Base-by-base conservation (phyloP, 37 sponge, comb jelly and placozoan species). In the Trichoplax adhaerens region DNA sequence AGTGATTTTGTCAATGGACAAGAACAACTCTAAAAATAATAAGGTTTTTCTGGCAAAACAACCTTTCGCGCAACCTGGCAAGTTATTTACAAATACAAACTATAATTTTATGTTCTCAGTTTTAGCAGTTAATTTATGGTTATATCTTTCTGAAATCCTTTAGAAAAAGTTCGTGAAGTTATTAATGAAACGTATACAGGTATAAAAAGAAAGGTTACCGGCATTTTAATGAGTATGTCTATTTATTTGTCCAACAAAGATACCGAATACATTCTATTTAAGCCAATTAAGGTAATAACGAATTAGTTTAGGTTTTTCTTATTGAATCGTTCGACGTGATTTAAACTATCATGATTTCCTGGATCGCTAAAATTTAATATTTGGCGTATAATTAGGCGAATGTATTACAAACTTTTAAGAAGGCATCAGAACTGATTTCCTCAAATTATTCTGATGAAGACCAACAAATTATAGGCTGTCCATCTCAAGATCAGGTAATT, bases 161-260 rank as follows among this genome's bases (percentile, higher is more conserved):
- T 68, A 84, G 89, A 78, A 53, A 74, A 88, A 5, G 75, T 91
- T 0, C 92, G 87, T 65, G 73, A 80, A 57, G 85, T 87, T 29
- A 70, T 91, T 46, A 56, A 49, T 0, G 80, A 81, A 61, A 70
- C 63, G 47, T 80, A 63, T 48, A 81, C 77, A 66, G 58, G 81
- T 66, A 47, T 91, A 3, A 78, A 72, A 74, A 8, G 65, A 1
- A 72, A 80, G 52, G 62, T 86, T 4, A 88, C 96, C 1, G 64
- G 58, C 10, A n/a, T 95, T 49, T 62, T 59, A 71, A 76, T 56
- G 62, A 74, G 78, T 54, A 77, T 90, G 76, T 12, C 78, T 4
- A 80, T 95, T 49, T 98, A 98, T 56, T 83, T 98, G 48, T 87
- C 94, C 60, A 92, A 89, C 69, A 81, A 82, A 50, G 99, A 98